phyloP scores from a whole-genome alignment of 2,113 vertebrate genomes.

The Pantherophis guttatus region DNA sequence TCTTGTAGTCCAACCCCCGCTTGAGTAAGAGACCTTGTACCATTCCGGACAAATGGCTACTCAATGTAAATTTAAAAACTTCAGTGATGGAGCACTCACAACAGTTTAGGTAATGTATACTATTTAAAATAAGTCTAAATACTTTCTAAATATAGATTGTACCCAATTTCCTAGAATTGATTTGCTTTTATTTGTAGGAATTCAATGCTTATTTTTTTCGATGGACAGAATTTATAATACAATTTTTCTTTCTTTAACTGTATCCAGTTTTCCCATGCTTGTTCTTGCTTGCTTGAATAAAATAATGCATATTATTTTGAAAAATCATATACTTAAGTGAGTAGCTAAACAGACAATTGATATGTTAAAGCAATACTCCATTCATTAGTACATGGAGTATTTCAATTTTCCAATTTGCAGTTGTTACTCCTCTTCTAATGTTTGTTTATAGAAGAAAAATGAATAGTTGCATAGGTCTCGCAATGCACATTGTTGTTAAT shows the following conservation, averaged over 20 bases:
- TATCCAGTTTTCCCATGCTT: not conserved
- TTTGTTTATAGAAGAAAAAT: not conserved
- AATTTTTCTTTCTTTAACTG: not conserved
- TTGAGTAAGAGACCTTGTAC: not conserved
- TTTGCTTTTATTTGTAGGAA: not conserved
- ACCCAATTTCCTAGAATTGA: not conserved
- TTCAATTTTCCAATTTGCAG: not conserved
- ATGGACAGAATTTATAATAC: not conserved
- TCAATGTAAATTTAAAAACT: not conserved
- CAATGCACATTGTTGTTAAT: not conserved
- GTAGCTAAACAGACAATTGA: not conserved
- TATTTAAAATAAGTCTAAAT: not conserved
- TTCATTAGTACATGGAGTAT: not conserved
- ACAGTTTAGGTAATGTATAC: not conserved
- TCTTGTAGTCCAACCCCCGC: not conserved
- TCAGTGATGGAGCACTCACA: not conserved
- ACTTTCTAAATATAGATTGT: not conserved
- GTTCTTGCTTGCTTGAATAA: not conserved
- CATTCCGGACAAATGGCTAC: not conserved
- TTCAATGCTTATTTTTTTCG: not conserved
- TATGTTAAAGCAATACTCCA: not conserved
- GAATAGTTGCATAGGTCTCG: not conserved
- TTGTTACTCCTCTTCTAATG: not conserved
- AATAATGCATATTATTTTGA: not conserved
- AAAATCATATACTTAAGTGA: not conserved